A percentile compares a stretch with the other conserved stretches of the same genome.
These are phyloP conservation scores for Synanthedon andrenaeformis DNA, from an alignment of 2,888 invertebrate species.

Conservation along the genomic window DNA sequence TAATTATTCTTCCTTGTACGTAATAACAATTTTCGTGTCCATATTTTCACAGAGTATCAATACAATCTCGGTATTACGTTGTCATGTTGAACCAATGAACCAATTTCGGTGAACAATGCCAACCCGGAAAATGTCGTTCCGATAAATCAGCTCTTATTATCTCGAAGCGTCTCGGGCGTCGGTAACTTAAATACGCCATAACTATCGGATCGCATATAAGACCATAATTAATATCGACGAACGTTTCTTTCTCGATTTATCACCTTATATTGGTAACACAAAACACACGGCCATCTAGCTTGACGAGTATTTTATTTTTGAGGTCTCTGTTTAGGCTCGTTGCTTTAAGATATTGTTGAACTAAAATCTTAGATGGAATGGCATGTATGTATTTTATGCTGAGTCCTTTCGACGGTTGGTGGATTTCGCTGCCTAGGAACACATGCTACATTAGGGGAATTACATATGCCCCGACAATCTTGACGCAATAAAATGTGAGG, in stretches of 20 bases:
- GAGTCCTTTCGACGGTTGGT: too few species aligned
- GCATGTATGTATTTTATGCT: too few species aligned
- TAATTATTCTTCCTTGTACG: not conserved
- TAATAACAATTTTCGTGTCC: not conserved
- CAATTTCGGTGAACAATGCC: not conserved
- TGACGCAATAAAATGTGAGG: too few species aligned
- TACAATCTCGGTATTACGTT: not conserved
- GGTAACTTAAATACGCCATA: not conserved
- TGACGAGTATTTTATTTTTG: not conserved
- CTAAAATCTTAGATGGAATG: too few species aligned
- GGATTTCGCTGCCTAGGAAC: too few species aligned
- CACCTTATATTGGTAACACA: conserved; percentile 17
- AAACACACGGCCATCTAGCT: conserved; percentile 7
- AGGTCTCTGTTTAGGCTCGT: too few species aligned
- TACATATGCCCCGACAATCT: too few species aligned
- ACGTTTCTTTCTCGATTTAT: conserved; percentile 37
- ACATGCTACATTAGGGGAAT: too few species aligned
- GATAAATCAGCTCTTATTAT: conserved; percentile 6
- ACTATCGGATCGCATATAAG: conserved; percentile 7
- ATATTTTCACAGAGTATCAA: not conserved
- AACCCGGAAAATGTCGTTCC: conserved; percentile 2
- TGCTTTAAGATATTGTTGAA: too few species aligned
- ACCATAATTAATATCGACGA: conserved; percentile 35
- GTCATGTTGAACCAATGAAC: not conserved
- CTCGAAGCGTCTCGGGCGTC: conserved; percentile 3